A percentile compares a stretch with the other conserved stretches of the same genome.
Evolutionary conservation across 1,140 invertebrate genomes (phyloP).

Genomic region (Geopemphigus sp.): DNA sequence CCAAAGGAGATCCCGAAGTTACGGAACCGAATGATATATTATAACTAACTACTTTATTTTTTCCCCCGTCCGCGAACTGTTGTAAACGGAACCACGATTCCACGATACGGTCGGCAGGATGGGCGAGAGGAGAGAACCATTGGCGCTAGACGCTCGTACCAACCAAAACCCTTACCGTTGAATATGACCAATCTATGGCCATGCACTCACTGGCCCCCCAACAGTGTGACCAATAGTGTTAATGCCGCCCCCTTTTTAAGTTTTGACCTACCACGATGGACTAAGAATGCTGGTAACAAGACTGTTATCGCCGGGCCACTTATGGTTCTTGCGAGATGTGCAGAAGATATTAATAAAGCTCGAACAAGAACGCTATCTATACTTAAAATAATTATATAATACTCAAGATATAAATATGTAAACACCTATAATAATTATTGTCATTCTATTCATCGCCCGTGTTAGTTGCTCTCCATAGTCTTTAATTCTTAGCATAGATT

Average conservation of each 20-base stretch:
- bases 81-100: constrained; percentile 49
- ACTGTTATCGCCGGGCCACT: not conserved
- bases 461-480: no score
- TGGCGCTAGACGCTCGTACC: constrained; percentile 32
- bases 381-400: no score
- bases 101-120: constrained; percentile 43
- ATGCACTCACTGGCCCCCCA: not conserved
- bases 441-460: no score
- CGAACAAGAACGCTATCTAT: no score
- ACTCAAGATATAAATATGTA: no score
- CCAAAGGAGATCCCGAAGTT: not conserved
- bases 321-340: not conserved
- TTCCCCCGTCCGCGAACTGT: not conserved
- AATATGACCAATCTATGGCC: not conserved
- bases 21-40: constrained; percentile 23
- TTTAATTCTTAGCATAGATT: no score
- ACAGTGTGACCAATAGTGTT: constrained; percentile 23
- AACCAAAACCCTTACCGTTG: constrained; percentile 1
- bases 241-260: not conserved
- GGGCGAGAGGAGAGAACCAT: constrained; percentile 44
- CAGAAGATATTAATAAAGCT: no score
- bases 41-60: not conserved
- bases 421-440: no score
- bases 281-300: not conserved
- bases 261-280: no score